Conservation (phyloP, 2,888 invertebrate species). For the Nysson spinosus region DNA sequence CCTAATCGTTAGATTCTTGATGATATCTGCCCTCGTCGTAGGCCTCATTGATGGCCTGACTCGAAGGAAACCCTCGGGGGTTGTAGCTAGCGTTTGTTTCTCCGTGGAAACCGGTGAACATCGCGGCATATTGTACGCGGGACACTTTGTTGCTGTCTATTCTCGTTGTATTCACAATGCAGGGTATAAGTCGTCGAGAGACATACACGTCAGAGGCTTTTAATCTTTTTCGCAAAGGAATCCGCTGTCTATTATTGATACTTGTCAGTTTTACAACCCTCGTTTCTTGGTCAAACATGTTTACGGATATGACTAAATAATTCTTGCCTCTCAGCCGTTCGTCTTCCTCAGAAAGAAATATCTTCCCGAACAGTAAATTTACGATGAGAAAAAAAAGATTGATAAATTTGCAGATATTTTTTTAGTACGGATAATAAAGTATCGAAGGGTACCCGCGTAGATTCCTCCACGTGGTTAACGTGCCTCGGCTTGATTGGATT, state of each 20-base stretch:
- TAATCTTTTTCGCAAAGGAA: no score
- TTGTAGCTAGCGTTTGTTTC: slow-evolving; percentile 1
- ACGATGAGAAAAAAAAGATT: not conserved
- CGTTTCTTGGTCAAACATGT: no score
- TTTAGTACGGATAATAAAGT: no score
- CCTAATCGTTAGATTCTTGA: slow-evolving; percentile 44
- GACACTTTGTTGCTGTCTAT: not conserved
- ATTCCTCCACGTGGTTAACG: not conserved
- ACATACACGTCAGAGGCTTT: no score
- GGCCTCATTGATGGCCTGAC: not conserved
- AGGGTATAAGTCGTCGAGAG: no score
- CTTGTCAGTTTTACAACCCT: no score
- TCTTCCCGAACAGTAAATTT: not conserved
- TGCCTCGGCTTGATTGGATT: not conserved
- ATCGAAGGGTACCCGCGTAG: no score
- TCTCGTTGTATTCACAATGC: no score
- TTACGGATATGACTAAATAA: no score
- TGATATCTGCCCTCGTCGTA: slow-evolving; percentile 17
- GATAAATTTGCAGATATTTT: not conserved
- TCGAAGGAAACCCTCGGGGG: not conserved
- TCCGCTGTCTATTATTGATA: no score
- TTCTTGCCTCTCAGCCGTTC: no score
- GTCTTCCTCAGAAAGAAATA: not conserved
- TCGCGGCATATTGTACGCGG: not conserved
- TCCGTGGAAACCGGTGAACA: not conserved